phyloP scores from a whole-genome alignment of 1,140 invertebrate genomes.

The Hormaphis cornu region DNA sequence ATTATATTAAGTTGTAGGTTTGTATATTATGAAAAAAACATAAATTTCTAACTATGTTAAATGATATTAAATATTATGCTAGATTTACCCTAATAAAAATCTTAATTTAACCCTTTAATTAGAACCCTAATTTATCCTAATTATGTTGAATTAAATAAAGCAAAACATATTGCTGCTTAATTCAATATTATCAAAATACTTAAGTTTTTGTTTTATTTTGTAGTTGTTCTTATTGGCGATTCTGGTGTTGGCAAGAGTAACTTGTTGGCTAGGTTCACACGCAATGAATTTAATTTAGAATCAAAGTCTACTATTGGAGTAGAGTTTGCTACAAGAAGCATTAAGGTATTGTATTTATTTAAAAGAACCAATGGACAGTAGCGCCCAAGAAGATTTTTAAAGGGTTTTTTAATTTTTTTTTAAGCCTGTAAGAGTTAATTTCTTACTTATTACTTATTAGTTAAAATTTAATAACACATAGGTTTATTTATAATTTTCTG shows the following conservation, averaged over 20 bases:
- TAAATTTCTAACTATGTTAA: too few species aligned
- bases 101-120: too few species aligned
- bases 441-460: too few species aligned
- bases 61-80: too few species aligned
- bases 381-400: too few species aligned
- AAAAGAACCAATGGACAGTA: too few species aligned
- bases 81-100: too few species aligned
- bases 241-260: constrained; percentile 99
- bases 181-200: neutral
- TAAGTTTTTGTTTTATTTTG: constrained; percentile 46
- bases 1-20: too few species aligned
- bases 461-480: too few species aligned
- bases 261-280: constrained; percentile 95
- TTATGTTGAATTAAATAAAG: neutral
- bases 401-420: neutral
- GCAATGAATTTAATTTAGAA: constrained; percentile 99
- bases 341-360: constrained; percentile 30
- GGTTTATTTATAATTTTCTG: too few species aligned
- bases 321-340: constrained; percentile 92
- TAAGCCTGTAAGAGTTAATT: neutral
- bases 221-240: constrained; percentile 99
- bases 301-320: constrained; percentile 99
- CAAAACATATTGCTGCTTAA: neutral
- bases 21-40: too few species aligned
- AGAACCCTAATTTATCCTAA: too few species aligned